phyloP scores from a whole-genome alignment of 2,888 invertebrate genomes.

The Euzetes globulus region DNA sequence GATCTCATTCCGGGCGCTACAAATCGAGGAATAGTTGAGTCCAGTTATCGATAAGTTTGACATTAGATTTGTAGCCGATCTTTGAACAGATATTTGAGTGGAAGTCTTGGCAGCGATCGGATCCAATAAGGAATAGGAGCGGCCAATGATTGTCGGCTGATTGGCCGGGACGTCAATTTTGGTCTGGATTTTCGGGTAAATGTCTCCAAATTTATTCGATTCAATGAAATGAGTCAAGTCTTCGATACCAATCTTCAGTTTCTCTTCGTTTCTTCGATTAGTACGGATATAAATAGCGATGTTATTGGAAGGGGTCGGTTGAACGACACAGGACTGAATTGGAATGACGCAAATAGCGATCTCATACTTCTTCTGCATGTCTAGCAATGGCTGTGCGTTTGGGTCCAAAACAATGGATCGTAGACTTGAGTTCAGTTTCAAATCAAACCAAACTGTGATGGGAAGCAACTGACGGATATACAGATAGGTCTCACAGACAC shows the following conservation, averaged over 20 bases:
- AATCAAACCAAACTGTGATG: slow-evolving; percentile 8
- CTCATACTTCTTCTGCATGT: neutral
- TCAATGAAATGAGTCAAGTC: neutral
- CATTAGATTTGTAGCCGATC: neutral
- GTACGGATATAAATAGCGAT: neutral
- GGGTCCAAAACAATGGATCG: neutral
- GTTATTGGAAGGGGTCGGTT: neutral
- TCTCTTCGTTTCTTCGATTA: neutral
- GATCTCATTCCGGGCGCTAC: neutral
- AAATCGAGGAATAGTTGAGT: neutral
- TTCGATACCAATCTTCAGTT: neutral
- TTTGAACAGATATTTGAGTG: neutral
- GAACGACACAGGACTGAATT: neutral
- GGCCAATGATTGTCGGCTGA: neutral
- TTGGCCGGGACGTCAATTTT: neutral
- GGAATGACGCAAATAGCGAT: neutral
- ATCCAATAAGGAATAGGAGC: neutral
- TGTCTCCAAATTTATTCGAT: neutral
- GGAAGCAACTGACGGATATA: neutral
- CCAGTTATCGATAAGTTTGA: neutral
- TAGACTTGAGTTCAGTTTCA: neutral
- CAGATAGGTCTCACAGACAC: neutral
- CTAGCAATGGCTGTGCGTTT: neutral
- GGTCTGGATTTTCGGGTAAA: neutral
- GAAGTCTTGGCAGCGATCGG: neutral